Conservation (phyloP, 2,888 invertebrate genomes). For the Pardosa pseudoannulata region DNA sequence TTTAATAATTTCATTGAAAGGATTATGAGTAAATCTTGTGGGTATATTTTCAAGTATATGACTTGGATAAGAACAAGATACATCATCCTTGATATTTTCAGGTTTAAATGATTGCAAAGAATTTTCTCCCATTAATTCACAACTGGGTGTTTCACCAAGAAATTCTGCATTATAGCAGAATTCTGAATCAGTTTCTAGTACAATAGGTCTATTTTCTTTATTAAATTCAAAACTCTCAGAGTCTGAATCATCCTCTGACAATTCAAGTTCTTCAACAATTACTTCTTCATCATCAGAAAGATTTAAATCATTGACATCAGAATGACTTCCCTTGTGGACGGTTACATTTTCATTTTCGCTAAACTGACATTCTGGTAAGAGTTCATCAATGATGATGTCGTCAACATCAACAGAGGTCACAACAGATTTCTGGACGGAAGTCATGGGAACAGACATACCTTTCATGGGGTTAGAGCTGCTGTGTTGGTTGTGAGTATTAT, state of each 20-base stretch:
- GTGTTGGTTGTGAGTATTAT: neutral
- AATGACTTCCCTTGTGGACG: constrained; percentile 6
- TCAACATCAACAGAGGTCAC: too few relatives aligned
- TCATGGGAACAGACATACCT: neutral
- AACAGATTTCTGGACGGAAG: constrained; percentile 29
- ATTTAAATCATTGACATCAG: neutral
- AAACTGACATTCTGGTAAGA: constrained; percentile 5
- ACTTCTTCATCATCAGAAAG: constrained; percentile 17
- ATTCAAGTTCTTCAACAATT: constrained; percentile 9
- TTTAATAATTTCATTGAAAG: too few relatives aligned
- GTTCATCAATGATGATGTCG: constrained; percentile 20
- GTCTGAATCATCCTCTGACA: neutral
- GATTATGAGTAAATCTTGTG: too few relatives aligned
- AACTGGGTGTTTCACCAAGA: neutral
- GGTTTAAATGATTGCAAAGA: too few relatives aligned
- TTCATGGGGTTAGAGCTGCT: neutral
- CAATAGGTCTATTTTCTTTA: constrained; percentile 24
- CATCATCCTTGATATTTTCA: too few relatives aligned
- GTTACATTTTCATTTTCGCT: constrained; percentile 12
- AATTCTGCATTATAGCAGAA: neutral
- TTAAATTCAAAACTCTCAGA: neutral
- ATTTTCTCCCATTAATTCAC: too few relatives aligned
- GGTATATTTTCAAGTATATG: too few relatives aligned
- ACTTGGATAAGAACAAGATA: too few relatives aligned
- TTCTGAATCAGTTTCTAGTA: neutral